Evolutionary conservation across 92 coral and sea anemone species (phyloP).

Genomic region (Parazoanthus darwini): DNA sequence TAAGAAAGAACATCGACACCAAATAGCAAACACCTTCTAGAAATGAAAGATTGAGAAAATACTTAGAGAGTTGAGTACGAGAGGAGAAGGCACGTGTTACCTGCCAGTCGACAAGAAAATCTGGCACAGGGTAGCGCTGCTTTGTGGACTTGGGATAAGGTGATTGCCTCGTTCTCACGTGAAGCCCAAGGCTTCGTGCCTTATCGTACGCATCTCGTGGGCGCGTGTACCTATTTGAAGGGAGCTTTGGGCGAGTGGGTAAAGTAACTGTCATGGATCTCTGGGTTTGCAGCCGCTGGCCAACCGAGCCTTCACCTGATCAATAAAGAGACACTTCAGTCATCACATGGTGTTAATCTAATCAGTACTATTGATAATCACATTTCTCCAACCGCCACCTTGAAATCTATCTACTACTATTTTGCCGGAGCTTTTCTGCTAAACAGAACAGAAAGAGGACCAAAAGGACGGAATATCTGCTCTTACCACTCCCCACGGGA

Average conservation of each 20-base stretch:
- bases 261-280: conserved; percentile 31
- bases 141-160: conserved; percentile 71
- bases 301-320: not conserved
- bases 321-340: not conserved
- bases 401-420: too few species aligned
- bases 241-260: conserved; percentile 33
- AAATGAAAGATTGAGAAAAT: not conserved
- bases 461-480: not conserved
- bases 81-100: conserved; percentile 25
- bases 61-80: not conserved
- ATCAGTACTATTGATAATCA: not conserved
- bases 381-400: too few species aligned
- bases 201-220: conserved; percentile 50
- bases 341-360: not conserved
- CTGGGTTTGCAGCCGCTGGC: not conserved
- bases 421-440: too few species aligned
- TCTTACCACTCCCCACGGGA: conserved; percentile 10
- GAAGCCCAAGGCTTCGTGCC: conserved; percentile 63
- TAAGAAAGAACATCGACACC: not conserved
- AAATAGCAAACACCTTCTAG: not conserved
- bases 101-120: conserved; percentile 88
- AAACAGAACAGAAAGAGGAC: too few species aligned
- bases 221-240: not conserved
- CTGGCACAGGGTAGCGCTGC: conserved; percentile 87
- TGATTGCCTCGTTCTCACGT: conserved; percentile 81